Conservation (phyloP, 2,797 vertebrate species). For the Poeciliopsis gracilis region DNA sequence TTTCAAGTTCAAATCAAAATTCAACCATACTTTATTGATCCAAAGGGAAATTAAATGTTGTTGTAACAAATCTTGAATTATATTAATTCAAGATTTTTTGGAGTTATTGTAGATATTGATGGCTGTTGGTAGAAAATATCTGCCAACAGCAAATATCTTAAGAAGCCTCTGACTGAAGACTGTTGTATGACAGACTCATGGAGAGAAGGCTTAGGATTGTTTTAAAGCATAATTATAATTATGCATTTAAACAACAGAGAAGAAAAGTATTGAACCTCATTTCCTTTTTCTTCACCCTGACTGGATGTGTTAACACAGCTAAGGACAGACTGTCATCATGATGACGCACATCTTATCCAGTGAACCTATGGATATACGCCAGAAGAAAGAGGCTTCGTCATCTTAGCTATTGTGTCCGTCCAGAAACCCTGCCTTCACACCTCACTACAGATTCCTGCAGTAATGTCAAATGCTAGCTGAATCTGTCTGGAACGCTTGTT, state of each 20-base stretch:
- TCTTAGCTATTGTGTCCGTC: neutral
- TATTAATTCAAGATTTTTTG: neutral
- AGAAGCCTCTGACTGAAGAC: neutral
- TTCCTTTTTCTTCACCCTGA: neutral
- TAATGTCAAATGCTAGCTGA: neutral
- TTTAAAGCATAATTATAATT: neutral
- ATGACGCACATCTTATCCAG: neutral
- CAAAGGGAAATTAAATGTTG: neutral
- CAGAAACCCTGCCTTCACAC: neutral
- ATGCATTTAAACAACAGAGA: neutral
- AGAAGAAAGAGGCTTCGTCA: neutral
- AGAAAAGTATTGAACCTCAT: neutral
- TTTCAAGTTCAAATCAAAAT: neutral
- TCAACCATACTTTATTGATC: neutral
- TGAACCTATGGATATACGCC: neutral
- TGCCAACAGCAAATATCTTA: neutral
- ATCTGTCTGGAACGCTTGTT: neutral
- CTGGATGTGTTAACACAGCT: neutral
- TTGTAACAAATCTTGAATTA: neutral
- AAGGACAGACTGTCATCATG: neutral
- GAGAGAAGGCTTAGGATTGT: neutral
- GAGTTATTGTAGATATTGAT: neutral
- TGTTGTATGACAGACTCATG: neutral
- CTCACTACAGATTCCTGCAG: neutral
- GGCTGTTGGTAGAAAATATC: neutral